Evolutionary conservation across 2,888 invertebrate species (phyloP).

Genomic region (Phyto melanocephala): DNA sequence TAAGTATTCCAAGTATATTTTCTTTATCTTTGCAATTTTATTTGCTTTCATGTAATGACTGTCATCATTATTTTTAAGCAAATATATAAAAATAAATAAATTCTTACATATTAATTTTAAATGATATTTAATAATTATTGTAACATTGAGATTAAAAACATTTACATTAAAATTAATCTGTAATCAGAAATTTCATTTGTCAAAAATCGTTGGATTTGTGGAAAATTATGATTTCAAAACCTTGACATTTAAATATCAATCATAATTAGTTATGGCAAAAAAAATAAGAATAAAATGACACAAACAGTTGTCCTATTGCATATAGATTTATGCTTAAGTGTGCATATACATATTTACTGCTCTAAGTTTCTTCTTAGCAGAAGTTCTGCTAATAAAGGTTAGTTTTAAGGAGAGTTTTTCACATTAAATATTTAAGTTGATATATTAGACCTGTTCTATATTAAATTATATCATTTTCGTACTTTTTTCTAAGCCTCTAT

Average conservation of each 20-base stretch:
- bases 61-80: no score
- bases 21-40: neutral
- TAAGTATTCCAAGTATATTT: neutral
- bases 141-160: constrained; percentile 28
- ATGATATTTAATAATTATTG: constrained; percentile 28
- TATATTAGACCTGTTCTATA: no score
- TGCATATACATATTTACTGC: neutral
- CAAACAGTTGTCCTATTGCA: neutral
- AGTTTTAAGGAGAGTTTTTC: no score
- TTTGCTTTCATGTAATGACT: neutral
- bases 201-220: constrained; percentile 8
- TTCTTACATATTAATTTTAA: neutral
- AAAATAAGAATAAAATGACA: neutral
- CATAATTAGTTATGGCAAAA: neutral
- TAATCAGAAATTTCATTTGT: constrained; percentile 45
- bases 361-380: no score
- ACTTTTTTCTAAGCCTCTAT: no score
- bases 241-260: constrained; percentile 57
- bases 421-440: no score
- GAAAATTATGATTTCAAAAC: constrained; percentile 30
- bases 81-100: neutral
- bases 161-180: constrained; percentile 3
- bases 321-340: neutral
- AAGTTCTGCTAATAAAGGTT: no score
- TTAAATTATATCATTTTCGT: no score